phyloP scores from a whole-genome alignment of 1,140 invertebrate species.

The Heterodera carotae region DNA sequence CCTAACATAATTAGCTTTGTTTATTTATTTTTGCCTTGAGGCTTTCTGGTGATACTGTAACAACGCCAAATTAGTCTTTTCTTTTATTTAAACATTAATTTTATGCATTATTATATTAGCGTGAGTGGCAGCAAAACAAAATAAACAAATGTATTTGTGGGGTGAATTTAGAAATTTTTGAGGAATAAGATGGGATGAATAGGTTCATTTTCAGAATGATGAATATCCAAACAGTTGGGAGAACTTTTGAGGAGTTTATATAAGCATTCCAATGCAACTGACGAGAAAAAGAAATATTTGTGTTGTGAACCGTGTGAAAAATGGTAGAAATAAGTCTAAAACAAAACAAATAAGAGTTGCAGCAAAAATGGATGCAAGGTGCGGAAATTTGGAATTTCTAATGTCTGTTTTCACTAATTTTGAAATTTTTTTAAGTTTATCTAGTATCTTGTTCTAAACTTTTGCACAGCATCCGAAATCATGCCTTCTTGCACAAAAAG shows the following conservation, averaged over 20 bases:
- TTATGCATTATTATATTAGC: slow-evolving; percentile 20
- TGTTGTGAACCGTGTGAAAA: neutral
- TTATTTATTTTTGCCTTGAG: too few species aligned
- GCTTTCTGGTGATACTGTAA: too few species aligned
- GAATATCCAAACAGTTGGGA: neutral
- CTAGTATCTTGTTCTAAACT: too few species aligned
- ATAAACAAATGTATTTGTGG: neutral
- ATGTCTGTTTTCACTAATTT: too few species aligned
- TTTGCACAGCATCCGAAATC: too few species aligned
- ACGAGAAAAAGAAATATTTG: neutral
- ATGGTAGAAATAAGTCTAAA: neutral
- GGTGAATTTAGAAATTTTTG: slow-evolving; percentile 8
- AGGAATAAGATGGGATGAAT: neutral
- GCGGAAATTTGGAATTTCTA: too few species aligned
- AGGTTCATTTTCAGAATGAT: neutral
- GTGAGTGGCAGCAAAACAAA: slow-evolving; percentile 9
- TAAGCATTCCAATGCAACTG: neutral
- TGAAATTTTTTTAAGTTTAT: too few species aligned
- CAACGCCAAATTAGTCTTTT: too few species aligned
- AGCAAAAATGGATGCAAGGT: neutral
- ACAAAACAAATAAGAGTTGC: neutral
- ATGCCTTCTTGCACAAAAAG: too few species aligned
- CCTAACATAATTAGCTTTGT: too few species aligned
- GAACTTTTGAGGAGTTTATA: neutral
- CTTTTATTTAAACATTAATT: neutral